Conservation (phyloP, 2,113 vertebrate genomes). For the Xiphophorus hellerii region DNA sequence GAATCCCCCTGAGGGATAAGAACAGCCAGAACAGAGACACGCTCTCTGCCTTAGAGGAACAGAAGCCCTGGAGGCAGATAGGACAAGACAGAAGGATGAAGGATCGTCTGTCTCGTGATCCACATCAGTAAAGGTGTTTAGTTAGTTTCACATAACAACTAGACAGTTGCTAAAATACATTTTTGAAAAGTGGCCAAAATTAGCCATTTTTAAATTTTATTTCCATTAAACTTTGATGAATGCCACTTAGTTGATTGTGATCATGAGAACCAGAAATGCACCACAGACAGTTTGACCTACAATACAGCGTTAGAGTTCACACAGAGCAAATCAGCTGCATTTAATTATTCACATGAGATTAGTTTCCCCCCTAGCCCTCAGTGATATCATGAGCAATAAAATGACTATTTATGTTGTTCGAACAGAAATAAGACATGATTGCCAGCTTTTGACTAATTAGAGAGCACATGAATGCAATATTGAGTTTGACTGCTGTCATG, state of each 20-base stretch:
- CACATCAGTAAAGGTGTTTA: conserved; percentile 66
- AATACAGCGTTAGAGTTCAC: conserved; percentile 33
- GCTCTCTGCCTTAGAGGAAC: conserved; percentile 39
- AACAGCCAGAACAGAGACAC: conserved; percentile 41
- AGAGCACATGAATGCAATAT: conserved; percentile 20
- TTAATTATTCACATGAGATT: conserved; percentile 49
- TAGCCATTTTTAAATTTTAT: conserved; percentile 21
- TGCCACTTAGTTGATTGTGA: conserved; percentile 30
- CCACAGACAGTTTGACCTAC: conserved; percentile 19
- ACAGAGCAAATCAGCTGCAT: conserved; percentile 32
- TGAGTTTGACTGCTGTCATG: conserved; percentile 21
- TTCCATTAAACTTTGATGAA: conserved; percentile 2
- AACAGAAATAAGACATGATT: conserved; percentile 12
- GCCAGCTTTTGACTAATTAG: conserved; percentile 20
- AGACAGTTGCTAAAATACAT: conserved; percentile 10
- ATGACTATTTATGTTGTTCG: conserved; percentile 29
- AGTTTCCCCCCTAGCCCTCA: conserved; percentile 22
- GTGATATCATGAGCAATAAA: conserved; percentile 62
- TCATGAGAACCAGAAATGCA: conserved; percentile 24
- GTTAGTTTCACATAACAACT: conserved; percentile 68
- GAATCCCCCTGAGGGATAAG: conserved; percentile 43
- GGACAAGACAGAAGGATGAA: conserved; percentile 64
- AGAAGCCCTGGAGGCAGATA: conserved; percentile 52
- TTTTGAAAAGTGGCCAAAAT: neutral
- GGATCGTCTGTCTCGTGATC: conserved; percentile 67